Conservation (phyloP, 2,113 vertebrate genomes). For the Entomyzon cyanotis region DNA sequence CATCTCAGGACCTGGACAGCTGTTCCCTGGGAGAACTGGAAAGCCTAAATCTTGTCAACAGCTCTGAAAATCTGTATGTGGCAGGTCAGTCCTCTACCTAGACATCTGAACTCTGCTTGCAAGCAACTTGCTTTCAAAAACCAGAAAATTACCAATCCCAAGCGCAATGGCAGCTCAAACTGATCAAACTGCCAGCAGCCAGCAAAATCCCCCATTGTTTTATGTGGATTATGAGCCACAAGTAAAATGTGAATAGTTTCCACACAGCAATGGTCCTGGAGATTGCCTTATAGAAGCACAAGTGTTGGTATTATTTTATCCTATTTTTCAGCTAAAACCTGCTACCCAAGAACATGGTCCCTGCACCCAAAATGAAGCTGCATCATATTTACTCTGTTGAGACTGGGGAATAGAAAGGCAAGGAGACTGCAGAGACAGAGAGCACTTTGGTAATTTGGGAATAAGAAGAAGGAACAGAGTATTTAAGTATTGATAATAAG, state of each 20-base stretch:
- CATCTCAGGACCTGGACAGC: not conserved
- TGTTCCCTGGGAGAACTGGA: not conserved
- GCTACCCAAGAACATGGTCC: not conserved
- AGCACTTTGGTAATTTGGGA: not conserved
- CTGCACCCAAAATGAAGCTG: not conserved
- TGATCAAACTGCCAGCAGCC: not conserved
- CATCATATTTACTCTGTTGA: not conserved
- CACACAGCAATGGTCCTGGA: not conserved
- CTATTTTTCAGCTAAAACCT: not conserved
- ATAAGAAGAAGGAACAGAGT: not conserved
- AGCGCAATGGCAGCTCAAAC: not conserved
- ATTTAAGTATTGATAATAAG: not conserved
- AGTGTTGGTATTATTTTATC: not conserved
- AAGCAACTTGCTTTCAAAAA: constrained; percentile 7
- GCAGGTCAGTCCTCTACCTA: not conserved
- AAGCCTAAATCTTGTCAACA: not conserved
- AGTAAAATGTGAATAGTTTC: not conserved
- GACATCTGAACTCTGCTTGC: not conserved
- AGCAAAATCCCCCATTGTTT: constrained; percentile 27
- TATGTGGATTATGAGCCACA: not conserved
- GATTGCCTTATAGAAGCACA: not conserved
- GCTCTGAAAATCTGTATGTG: not conserved
- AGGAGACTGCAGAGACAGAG: not conserved
- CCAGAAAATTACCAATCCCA: not conserved
- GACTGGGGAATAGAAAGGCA: not conserved